Evolutionary conservation across 1,140 invertebrate species (phyloP), one percentile per base, ranked within the genome.

Genomic region (Sitophilus oryzae): DNA sequence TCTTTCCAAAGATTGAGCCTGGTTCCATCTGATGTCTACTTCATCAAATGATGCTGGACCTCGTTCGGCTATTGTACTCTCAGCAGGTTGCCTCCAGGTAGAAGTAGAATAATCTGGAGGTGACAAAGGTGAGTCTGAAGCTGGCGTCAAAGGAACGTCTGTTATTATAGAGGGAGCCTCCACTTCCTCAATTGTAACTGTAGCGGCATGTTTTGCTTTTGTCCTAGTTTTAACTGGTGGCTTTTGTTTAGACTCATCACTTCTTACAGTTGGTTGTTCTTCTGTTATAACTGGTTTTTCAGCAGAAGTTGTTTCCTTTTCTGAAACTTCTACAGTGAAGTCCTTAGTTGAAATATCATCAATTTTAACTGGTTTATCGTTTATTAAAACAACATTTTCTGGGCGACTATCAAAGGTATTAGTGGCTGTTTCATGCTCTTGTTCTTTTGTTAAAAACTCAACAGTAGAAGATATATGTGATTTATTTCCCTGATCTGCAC

Each of bases 141-240:
- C 66, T 1, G 72, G 73, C 8, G 71, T 74, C 22, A 75, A 65
- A 20, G 71, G 72, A 25, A 73, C 68, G 35, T 73, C 67, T n/a
- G 71, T 52, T 34, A 73, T 64, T 44, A 71, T 71, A 1, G 64
- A 34, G 1, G 64, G 58, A 37, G 59, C 74, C 4, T 66, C 58
- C 0, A 76, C 71, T 61, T 77, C 74, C 63, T 76, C 75, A 43
- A 77, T 77, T 18, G 74, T 74, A 6, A 77, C 73, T 8, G 61
- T 48, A 23, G 53, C 40, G 4, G 58, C 42, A 47, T 61, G 54
- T 60, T 65, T 70, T 21, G 50, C 38, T 52, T 70, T 67, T 10
- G 35, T 18, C 58, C 62, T 67, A 0, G 53, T 22, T 56, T 63
- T 67, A 15, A 52, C 23, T 11, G 56, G 14, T 20, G 42, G 53